Evolutionary conservation across 2,113 vertebrate genomes (phyloP).

Genomic region (Corythornis vintsioides): DNA sequence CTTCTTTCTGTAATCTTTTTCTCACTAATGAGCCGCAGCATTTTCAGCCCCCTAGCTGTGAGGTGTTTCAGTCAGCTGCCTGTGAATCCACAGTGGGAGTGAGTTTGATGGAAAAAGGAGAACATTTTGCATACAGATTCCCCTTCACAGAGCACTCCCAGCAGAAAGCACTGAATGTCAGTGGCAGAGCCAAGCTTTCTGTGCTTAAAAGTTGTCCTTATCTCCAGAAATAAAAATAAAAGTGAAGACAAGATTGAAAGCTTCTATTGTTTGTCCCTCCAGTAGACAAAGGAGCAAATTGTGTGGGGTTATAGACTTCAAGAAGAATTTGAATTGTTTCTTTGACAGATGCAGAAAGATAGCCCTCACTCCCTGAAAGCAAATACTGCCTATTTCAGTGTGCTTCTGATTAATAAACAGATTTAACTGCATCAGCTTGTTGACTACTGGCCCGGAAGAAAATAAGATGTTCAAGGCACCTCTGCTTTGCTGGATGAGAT

Average conservation of each 20-base stretch:
- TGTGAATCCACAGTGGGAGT: neutral
- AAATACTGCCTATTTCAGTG: slow-evolving; percentile 12
- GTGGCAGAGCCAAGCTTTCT: neutral
- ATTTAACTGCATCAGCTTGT: slow-evolving; percentile 36
- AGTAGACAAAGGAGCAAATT: neutral
- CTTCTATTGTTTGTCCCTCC: neutral
- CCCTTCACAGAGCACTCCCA: neutral
- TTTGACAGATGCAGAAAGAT: slow-evolving; percentile 7
- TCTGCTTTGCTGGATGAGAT: slow-evolving; percentile 30
- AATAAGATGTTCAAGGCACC: neutral
- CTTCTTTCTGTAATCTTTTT: neutral
- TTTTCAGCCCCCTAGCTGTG: neutral
- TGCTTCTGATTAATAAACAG: slow-evolving; percentile 28
- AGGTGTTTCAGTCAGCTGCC: neutral
- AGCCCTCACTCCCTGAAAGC: slow-evolving; percentile 10
- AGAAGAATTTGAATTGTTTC: neutral
- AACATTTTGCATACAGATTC: neutral
- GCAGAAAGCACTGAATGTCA: neutral
- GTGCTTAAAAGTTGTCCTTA: neutral
- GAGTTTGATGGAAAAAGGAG: neutral
- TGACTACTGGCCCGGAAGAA: slow-evolving; percentile 11
- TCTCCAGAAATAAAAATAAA: neutral
- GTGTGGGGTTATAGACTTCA: neutral
- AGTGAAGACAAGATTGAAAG: neutral
- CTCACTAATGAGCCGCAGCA: neutral